Evolutionary conservation across 2,888 invertebrate genomes (phyloP).

Genomic region (Leucozona laternaria): DNA sequence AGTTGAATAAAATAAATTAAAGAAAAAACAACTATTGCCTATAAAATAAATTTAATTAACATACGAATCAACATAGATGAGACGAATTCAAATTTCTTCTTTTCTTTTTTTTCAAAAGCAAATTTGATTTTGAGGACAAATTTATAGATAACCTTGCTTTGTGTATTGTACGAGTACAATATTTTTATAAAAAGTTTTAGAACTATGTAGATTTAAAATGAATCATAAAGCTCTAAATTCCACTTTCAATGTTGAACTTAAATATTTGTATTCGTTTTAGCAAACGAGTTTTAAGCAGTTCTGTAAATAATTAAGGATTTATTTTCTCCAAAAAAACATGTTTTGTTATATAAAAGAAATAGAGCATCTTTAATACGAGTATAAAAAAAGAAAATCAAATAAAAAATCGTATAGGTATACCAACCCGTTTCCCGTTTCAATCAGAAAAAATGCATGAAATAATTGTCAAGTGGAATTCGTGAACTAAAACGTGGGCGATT

Average conservation of each 20-base stretch:
- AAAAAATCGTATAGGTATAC: too few species aligned
- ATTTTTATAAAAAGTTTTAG: too few species aligned
- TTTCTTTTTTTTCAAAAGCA: constrained; percentile 30
- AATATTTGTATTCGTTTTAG: neutral
- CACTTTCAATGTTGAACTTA: neutral
- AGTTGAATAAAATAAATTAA: constrained; percentile 22
- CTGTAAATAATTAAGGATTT: too few species aligned
- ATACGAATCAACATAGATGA: constrained; percentile 22
- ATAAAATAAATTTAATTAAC: constrained; percentile 36
- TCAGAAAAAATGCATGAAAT: neutral
- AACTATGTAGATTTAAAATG: too few species aligned
- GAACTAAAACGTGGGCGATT: neutral
- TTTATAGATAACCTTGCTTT: neutral
- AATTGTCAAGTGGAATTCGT: neutral
- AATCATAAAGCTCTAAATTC: too few species aligned
- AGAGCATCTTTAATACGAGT: too few species aligned
- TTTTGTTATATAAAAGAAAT: too few species aligned
- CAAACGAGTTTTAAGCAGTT: neutral
- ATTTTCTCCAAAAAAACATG: too few species aligned
- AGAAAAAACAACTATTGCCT: neutral
- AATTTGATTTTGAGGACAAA: neutral
- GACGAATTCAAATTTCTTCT: neutral
- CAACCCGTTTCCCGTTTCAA: neutral
- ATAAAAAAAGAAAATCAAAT: too few species aligned
- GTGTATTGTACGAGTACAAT: too few species aligned